Evolutionary conservation across 1,140 invertebrate species (phyloP).

Genomic region (Helicoverpa zea): DNA sequence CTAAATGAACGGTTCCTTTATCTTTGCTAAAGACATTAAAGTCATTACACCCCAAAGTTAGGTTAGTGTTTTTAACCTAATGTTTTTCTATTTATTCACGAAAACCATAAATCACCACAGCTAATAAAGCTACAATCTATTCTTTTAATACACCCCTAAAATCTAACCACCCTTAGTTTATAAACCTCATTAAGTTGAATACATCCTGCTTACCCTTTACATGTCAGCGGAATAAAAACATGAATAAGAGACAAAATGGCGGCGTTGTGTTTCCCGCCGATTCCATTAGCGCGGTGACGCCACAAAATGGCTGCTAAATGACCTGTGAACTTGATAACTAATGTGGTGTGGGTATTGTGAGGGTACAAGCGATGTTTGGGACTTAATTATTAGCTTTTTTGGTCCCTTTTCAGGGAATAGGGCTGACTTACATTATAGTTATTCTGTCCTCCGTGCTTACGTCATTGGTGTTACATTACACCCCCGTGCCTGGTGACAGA

Average conservation of each 20-base stretch:
- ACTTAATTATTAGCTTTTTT: too few species aligned
- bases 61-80: too few species aligned
- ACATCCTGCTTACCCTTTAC: slow-evolving; percentile 4
- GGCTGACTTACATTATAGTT: too few species aligned
- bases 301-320: slow-evolving; percentile 65
- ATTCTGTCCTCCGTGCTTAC: too few species aligned
- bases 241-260: slow-evolving; percentile 29
- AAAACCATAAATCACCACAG: neutral
- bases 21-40: too few species aligned
- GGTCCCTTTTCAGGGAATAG: too few species aligned
- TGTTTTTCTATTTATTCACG: neutral
- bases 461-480: too few species aligned
- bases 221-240: neutral
- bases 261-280: slow-evolving; percentile 46
- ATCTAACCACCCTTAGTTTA: neutral
- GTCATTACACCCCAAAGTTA: too few species aligned
- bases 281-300: slow-evolving; percentile 61
- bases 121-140: neutral
- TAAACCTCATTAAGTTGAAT: neutral
- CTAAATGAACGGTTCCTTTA: too few species aligned
- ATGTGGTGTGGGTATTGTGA: neutral
- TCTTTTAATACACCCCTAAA: neutral
- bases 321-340: slow-evolving; percentile 61
- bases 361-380: neutral
- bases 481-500: too few species aligned